phyloP scores from a whole-genome alignment of 2,888 invertebrate species.

The Julus scandinavius region DNA sequence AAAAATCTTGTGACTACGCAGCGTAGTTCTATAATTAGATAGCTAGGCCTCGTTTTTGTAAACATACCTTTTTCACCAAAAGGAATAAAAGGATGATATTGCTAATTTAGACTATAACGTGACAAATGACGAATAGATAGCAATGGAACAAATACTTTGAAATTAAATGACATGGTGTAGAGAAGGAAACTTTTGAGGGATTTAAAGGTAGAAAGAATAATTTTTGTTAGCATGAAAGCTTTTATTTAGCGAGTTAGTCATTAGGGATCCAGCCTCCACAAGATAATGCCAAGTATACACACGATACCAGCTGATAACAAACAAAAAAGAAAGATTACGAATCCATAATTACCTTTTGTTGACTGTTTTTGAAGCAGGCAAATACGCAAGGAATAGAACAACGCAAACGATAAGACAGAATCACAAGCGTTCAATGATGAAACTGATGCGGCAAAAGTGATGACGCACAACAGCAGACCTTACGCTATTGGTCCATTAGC shows the following conservation, averaged over 20 bases:
- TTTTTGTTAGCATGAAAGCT: background rate
- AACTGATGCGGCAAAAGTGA: background rate
- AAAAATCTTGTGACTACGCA: background rate
- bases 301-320: background rate
- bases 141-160: too few species aligned
- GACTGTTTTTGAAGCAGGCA: background rate
- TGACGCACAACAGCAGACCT: background rate
- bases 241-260: background rate
- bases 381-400: background rate
- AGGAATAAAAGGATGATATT: background rate
- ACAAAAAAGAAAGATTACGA: background rate
- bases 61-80: background rate
- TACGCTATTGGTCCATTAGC: background rate
- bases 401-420: background rate
- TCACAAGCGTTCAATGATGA: background rate
- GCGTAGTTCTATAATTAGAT: slow-evolving; percentile 8
- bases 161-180: background rate
- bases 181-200: background rate
- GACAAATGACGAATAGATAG: background rate
- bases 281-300: background rate
- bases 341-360: slow-evolving; percentile 40
- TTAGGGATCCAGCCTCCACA: background rate
- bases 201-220: background rate
- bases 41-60: background rate
- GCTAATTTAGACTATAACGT: background rate